Evolutionary conservation across 2,113 vertebrate genomes (phyloP).

Genomic region (Neoarius graeffei): DNA sequence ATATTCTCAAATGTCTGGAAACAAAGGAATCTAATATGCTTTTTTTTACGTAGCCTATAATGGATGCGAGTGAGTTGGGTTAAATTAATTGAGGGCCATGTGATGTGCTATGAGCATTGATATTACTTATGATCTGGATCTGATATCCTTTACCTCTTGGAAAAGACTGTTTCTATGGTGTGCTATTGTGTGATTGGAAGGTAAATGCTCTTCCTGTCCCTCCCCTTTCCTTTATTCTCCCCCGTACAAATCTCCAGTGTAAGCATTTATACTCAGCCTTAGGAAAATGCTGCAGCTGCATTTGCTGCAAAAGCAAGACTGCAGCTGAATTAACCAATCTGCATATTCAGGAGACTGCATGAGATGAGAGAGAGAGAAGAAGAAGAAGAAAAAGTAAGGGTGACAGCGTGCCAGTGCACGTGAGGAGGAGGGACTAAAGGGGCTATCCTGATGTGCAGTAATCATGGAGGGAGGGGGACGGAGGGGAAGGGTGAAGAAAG

Average conservation of each 20-base stretch:
- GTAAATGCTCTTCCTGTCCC: conserved; percentile 50
- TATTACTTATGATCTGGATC: conserved; percentile 60
- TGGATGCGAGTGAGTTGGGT: conserved; percentile 53
- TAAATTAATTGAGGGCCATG: conserved; percentile 63
- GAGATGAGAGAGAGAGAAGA: conserved; percentile 1
- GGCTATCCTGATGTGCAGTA: conserved; percentile 56
- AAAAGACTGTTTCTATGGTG: conserved; percentile 22
- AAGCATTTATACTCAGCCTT: conserved; percentile 75
- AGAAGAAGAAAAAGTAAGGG: conserved; percentile 38
- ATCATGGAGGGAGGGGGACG: conserved; percentile 11
- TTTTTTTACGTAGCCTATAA: conserved; percentile 34
- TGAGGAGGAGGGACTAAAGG: conserved; percentile 48
- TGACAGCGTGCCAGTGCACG: conserved; percentile 33
- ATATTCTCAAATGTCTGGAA: conserved; percentile 46
- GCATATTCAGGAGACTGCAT: conserved; percentile 67
- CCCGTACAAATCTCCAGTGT: conserved; percentile 58
- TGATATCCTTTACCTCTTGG: conserved; percentile 58
- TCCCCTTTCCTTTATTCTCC: conserved; percentile 22
- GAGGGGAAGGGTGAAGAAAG: conserved; percentile 41
- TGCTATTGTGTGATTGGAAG: conserved; percentile 61
- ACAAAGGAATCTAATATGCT: conserved; percentile 33
- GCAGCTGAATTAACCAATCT: conserved; percentile 75
- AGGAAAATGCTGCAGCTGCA: conserved; percentile 78
- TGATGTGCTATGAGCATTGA: conserved; percentile 58
- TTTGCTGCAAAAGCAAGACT: conserved; percentile 69